These are phyloP conservation scores for Trichogramma pretiosum DNA, from an alignment of 1,140 invertebrate genomes.

Conservation along the genomic window DNA sequence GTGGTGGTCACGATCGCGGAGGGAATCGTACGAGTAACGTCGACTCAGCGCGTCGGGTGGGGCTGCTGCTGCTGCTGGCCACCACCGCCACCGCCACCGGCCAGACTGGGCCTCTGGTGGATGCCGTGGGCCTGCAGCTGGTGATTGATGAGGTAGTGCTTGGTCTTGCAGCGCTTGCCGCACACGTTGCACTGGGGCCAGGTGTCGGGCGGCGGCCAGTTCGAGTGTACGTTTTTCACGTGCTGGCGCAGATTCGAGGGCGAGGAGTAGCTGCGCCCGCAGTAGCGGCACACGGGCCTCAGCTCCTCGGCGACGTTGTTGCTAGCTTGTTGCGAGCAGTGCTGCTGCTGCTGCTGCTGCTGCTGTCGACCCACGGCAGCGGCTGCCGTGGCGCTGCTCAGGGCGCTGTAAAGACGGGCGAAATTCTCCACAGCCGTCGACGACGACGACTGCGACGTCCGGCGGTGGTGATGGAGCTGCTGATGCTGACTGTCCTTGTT, in stretches of 20 bases:
- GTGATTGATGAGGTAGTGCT: conserved; percentile 68
- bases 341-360: not conserved
- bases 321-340: not conserved
- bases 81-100: no score
- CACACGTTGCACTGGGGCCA: conserved; percentile 64
- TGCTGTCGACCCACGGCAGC: conserved; percentile 7
- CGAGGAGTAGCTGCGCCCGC: conserved; percentile 59
- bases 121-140: conserved; percentile 65
- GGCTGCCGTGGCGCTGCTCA: conserved; percentile 33
- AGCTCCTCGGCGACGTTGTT: conserved; percentile 41
- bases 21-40: not conserved
- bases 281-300: conserved; percentile 56
- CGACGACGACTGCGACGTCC: not conserved
- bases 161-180: conserved; percentile 66
- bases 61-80: conserved; percentile 24
- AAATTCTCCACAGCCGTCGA: not conserved
- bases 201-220: conserved; percentile 57
- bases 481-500: conserved; percentile 40
- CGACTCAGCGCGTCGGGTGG: not conserved
- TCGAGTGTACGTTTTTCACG: conserved; percentile 63
- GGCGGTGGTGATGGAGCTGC: conserved; percentile 17
- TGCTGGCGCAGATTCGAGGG: conserved; percentile 63
- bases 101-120: conserved; percentile 44
- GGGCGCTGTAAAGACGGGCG: conserved; percentile 29
- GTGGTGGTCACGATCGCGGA: not conserved